A percentile compares a stretch with the other conserved stretches of the same genome.
These are phyloP conservation scores for Tipula lateralis DNA, from an alignment of 2,888 invertebrate genomes.

Conservation along the genomic window DNA sequence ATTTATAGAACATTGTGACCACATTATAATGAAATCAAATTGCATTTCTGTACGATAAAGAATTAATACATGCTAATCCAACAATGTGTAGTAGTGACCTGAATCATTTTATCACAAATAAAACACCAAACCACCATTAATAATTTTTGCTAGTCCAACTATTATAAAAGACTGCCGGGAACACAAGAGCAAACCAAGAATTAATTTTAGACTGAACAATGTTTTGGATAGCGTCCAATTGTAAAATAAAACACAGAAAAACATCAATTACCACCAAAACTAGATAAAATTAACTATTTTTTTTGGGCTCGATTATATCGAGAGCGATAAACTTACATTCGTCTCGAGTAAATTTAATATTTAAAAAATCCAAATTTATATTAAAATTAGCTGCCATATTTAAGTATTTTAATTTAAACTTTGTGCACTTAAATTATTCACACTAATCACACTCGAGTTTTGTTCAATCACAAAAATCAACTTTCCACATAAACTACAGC, in stretches of 20 bases:
- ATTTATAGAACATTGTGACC: conserved; percentile 1
- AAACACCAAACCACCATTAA: neutral
- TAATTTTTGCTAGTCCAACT: neutral
- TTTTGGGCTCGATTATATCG: neutral
- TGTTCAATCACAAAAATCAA: neutral
- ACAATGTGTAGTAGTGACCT: neutral
- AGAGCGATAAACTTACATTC: conserved; percentile 35
- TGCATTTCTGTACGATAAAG: neutral
- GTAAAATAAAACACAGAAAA: neutral
- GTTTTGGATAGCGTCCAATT: neutral
- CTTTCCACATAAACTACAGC: neutral
- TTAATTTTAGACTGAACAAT: conserved; percentile 7
- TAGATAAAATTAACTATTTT: neutral
- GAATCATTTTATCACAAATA: neutral
- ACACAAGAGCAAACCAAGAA: neutral
- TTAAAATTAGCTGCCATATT: conserved; percentile 33
- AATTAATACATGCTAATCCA: neutral
- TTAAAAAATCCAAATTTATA: conserved; percentile 33
- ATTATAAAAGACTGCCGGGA: neutral
- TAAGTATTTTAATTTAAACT: neutral
- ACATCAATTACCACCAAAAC: neutral
- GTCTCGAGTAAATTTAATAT: conserved; percentile 34
- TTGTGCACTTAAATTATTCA: neutral
- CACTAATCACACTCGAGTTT: neutral
- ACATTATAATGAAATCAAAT: neutral